A percentile compares a stretch with the other conserved stretches of the same genome.
These are phyloP conservation scores for Drosophila arizonae DNA, from an alignment of 1,140 invertebrate species.

Conservation along the genomic window DNA sequence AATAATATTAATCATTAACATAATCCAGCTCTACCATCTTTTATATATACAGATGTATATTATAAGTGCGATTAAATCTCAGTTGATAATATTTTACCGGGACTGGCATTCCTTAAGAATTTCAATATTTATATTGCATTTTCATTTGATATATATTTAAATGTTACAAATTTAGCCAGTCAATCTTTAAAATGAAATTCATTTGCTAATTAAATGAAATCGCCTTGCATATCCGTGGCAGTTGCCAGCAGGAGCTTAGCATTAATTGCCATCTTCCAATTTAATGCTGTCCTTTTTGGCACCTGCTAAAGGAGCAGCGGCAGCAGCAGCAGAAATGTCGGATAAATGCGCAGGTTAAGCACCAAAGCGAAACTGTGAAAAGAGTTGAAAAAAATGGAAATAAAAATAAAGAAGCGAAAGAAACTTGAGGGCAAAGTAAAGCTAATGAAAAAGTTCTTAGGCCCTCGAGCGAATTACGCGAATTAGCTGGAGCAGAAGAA, in stretches of 20 bases:
- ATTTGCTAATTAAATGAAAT: slow-evolving; percentile 67
- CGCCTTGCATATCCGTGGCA: slow-evolving; percentile 3
- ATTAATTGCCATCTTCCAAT: slow-evolving; percentile 72
- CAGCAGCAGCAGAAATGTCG: slow-evolving; percentile 3
- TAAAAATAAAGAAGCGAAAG: background rate
- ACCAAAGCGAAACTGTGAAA: slow-evolving; percentile 51
- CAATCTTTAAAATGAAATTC: slow-evolving; percentile 51
- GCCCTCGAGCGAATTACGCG: slow-evolving; percentile 9
- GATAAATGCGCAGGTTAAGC: slow-evolving; percentile 59
- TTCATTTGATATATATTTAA: too few species aligned
- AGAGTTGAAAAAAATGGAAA: slow-evolving; percentile 46
- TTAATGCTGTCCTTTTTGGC: slow-evolving; percentile 42
- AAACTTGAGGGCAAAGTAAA: slow-evolving; percentile 50
- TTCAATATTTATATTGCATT: too few species aligned
- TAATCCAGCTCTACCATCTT: too few species aligned
- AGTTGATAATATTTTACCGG: too few species aligned
- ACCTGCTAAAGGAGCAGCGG: slow-evolving; percentile 32
- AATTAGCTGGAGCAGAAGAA: slow-evolving; percentile 46
- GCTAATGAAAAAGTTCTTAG: slow-evolving; percentile 66
- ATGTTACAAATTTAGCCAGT: background rate
- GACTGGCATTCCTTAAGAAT: too few species aligned
- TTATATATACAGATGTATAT: too few species aligned
- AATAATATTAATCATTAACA: background rate
- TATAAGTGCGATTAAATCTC: too few species aligned
- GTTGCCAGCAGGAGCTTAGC: slow-evolving; percentile 54